Evolutionary conservation across 2,888 invertebrate species (phyloP).

Genomic region (Scrobipalpa atriplicella): DNA sequence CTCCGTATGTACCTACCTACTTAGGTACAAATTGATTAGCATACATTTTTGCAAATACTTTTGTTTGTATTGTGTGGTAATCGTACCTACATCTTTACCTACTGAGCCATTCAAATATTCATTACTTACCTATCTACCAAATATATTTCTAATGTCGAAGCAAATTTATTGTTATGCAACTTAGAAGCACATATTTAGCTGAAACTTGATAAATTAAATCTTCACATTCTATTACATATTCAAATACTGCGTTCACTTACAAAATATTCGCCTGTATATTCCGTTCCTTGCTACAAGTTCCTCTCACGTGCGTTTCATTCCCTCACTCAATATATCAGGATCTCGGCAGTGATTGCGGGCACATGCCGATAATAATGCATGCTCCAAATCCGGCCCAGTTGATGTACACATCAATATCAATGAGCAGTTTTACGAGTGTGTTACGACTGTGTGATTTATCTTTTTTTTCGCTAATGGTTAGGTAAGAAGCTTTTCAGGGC

Average conservation of each 20-base stretch:
- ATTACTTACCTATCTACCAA: too few species aligned
- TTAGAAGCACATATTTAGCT: too few species aligned
- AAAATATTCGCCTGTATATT: conserved; percentile 30
- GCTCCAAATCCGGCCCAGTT: conserved; percentile 46
- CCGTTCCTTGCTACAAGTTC: conserved; percentile 37
- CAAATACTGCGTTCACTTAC: neutral
- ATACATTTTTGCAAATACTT: too few species aligned
- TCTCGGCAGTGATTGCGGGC: conserved; percentile 60
- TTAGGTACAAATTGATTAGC: too few species aligned
- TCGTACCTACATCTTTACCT: too few species aligned
- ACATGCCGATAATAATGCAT: conserved; percentile 60
- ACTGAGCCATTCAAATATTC: too few species aligned
- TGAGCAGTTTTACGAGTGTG: conserved; percentile 35
- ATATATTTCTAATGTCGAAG: too few species aligned
- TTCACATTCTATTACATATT: too few species aligned
- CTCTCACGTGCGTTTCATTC: conserved; percentile 50
- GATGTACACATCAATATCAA: conserved; percentile 40
- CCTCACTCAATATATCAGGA: conserved; percentile 54
- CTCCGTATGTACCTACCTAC: too few species aligned
- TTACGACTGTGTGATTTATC: neutral
- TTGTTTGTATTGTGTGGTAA: too few species aligned
- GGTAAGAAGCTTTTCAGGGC: neutral
- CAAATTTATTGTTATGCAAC: too few species aligned
- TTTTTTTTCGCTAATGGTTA: neutral
- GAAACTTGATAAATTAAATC: too few species aligned